Evolutionary conservation across 2,888 invertebrate species (phyloP), one percentile per base, ranked within the genome.

Genomic region (Drosophila incognita): DNA sequence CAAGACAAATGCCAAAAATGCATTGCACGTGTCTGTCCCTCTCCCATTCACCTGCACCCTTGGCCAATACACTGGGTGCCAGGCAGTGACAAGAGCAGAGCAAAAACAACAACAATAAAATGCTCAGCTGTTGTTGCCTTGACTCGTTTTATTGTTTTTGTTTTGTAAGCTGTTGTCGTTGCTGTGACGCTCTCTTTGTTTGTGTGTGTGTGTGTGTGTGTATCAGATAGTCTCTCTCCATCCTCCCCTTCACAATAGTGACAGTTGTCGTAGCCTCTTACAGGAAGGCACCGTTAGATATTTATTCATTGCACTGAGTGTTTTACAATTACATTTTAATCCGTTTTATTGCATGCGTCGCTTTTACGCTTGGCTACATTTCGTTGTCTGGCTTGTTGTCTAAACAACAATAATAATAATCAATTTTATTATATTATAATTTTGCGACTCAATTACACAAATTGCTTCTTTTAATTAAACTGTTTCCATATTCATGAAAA

Each of bases 381-480:
- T 68, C 61, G 61, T 69, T 42, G 63, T 52, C 42, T 65, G 21
- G 56, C 29, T 67, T 51, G 40, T n/a, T 46, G 48, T 40, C 18
- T 46, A 46, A 49, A 35, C 40, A 63, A 31, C 48, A 52, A 54
- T 38, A 69, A 69, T 27, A 13, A 56, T 71, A 80, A 71, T 86
- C 74, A 74, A 86, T 83, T 86, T 72, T 57, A 33, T 42, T 57
- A 8, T 48, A 67, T 59, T 51, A 29, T 29, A 58, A 61, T 67
- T 73, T 67, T 80, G 69, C 53, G 33, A 66, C 56, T 27, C 68
- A 69, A 69, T 83, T 86, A 63, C 63, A 67, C 89, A 85, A 88
- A 88, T 70, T 73, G 83, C 70, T 83, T 88, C 83, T 89, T 83
- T 86, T 74, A 61, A 65, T 54, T 36, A 46, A 69, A 67, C 57